Conservation (phyloP, 2,797 vertebrate species). For the Pangasius macronema region DNA sequence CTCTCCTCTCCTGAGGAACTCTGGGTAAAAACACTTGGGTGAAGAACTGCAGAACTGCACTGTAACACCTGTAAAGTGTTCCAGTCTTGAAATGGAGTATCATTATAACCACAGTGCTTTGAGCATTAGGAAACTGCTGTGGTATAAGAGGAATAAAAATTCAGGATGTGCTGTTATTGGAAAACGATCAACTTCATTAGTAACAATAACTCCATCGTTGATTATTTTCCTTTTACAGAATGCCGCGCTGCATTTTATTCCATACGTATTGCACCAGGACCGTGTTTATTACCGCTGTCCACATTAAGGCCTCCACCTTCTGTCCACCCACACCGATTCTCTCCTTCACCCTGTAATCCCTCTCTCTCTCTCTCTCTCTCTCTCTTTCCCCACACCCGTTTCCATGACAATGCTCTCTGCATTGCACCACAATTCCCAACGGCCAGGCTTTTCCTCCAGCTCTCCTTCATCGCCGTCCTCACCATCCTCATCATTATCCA, state of each 20-base stretch:
- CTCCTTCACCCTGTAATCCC: slow-evolving; percentile 56
- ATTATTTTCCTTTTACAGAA: neutral
- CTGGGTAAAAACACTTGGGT: neutral
- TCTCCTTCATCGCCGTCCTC: slow-evolving; percentile 30
- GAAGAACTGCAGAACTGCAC: neutral
- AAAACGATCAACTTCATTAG: neutral
- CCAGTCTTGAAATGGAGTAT: neutral
- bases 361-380: slow-evolving; percentile 61
- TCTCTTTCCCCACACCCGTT: slow-evolving; percentile 74
- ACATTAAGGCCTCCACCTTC: slow-evolving; percentile 35
- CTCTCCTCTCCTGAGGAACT: neutral
- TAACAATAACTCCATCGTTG: neutral
- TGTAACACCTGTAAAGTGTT: neutral
- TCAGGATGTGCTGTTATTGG: neutral
- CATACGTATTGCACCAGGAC: neutral
- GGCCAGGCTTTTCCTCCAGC: slow-evolving; percentile 60
- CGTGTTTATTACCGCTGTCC: slow-evolving; percentile 32
- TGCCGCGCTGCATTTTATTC: neutral
- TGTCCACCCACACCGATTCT: slow-evolving; percentile 61
- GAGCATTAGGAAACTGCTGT: neutral
- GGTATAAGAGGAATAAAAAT: neutral
- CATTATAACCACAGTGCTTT: neutral
- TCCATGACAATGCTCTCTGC: slow-evolving; percentile 86
- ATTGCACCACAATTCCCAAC: slow-evolving; percentile 82
- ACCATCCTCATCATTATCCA: slow-evolving; percentile 37